Evolutionary conservation across 2,888 invertebrate genomes (phyloP), one percentile per base, ranked within the genome.

Genomic region (Carcina quercana): DNA sequence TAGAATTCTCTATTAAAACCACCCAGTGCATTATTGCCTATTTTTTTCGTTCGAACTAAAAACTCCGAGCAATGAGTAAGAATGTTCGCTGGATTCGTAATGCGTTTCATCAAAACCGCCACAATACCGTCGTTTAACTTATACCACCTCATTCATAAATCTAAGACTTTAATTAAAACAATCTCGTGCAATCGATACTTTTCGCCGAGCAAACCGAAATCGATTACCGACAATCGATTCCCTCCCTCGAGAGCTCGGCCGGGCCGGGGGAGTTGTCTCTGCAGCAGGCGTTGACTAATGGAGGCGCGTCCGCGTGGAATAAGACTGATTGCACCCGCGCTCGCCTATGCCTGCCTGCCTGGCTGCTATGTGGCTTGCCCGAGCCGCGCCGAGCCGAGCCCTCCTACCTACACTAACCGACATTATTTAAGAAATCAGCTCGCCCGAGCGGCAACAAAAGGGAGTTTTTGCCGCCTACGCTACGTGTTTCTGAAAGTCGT

Each of bases 341-440:
- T 73, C 64, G 73, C 69, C 76, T 73, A 74, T 75, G 78, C 78
- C 72, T 73, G 78, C 69, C 65, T 63, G 65, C 71, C 65, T 67
- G 71, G 73, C 67, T 69, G 72, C 67, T 64, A 62, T n/a, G n/a
- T n/a, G n/a, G n/a, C n/a, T n/a, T n/a, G n/a, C n/a, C n/a, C n/a
- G n/a, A n/a, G n/a, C n/a, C n/a, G n/a, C n/a, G n/a, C n/a, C n/a
- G n/a, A n/a, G 57, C 61, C 56, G 45, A 37, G 25, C 47, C 60
- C 67, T 72, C 70, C 69, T 72, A 73, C 68, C 79, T 79, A 75
- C 73, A 71, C 68, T 66, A 69, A 63, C 78, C 79, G 72, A 78
- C 80, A 78, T 80, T 80, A 80, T 79, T 80, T 82, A 79, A 80
- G 78, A 80, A 80, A 79, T 78, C 78, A 78, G 76, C 74, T 63